Percentiles rank a stretch among this genome's conserved stretches.
These are phyloP conservation scores for Fragum whitleyi DNA, from an alignment of 2,888 invertebrate species.

Conservation along the genomic window DNA sequence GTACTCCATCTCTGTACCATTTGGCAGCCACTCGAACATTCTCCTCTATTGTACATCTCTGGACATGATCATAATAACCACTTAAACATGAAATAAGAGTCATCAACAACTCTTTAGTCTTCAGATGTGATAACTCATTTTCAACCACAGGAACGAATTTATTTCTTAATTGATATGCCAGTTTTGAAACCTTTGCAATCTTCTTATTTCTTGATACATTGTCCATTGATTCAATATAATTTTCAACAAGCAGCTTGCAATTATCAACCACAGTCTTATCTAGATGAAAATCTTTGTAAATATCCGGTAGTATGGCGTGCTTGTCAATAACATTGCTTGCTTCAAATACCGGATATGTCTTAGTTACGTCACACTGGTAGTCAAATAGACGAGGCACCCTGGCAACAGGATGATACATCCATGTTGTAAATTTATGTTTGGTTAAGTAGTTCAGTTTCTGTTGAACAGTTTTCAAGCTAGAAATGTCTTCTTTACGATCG, in stretches of 20 bases:
- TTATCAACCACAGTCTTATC: neutral
- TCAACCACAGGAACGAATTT: slow-evolving; percentile 12
- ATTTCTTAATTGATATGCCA: neutral
- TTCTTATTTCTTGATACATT: neutral
- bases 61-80: slow-evolving; percentile 71
- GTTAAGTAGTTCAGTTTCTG: slow-evolving; percentile 73
- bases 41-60: slow-evolving; percentile 88
- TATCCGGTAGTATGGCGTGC: neutral
- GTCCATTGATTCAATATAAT: neutral
- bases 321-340: slow-evolving; percentile 12
- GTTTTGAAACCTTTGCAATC: neutral
- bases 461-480: slow-evolving; percentile 58
- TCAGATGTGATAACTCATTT: slow-evolving; percentile 22
- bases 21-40: slow-evolving; percentile 93
- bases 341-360: slow-evolving; percentile 89
- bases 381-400: slow-evolving; percentile 86
- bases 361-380: slow-evolving; percentile 91
- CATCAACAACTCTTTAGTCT: slow-evolving; percentile 25
- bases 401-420: slow-evolving; percentile 49
- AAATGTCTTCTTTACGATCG: slow-evolving; percentile 63
- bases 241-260: neutral
- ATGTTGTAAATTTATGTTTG: slow-evolving; percentile 42
- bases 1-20: slow-evolving; percentile 87
- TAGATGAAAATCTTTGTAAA: slow-evolving; percentile 82
- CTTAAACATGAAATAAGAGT: slow-evolving; percentile 36